Evolutionary conservation across 92 coral and sea anemone genomes (phyloP).

Genomic region (Heteractis magnifica): DNA sequence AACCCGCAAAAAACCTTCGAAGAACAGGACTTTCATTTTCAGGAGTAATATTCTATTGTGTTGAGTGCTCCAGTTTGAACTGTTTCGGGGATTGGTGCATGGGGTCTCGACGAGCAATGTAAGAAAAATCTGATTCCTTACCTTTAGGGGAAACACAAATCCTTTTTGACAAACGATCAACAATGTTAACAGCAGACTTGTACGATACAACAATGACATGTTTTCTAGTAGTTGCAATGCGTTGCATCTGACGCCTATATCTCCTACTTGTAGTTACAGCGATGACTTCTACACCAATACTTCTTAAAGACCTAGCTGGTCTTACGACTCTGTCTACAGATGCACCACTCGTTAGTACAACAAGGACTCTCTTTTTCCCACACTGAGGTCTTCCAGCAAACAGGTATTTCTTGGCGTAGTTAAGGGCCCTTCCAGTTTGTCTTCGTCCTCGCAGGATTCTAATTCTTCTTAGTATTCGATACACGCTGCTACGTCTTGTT

Average conservation of each 20-base stretch:
- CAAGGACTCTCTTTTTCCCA: slow-evolving; percentile 32
- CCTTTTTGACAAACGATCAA: slow-evolving; percentile 31
- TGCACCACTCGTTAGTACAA: slow-evolving; percentile 49
- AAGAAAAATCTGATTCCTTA: slow-evolving; percentile 16
- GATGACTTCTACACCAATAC: slow-evolving; percentile 59
- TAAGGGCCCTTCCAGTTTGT: slow-evolving; percentile 53
- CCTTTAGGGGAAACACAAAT: slow-evolving; percentile 53
- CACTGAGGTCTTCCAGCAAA: slow-evolving; percentile 68
- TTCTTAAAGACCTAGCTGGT: slow-evolving; percentile 51
- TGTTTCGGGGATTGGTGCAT: too few species aligned
- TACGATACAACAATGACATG: slow-evolving; percentile 44
- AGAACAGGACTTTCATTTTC: too few species aligned
- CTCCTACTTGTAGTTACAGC: slow-evolving; percentile 47
- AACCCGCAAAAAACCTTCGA: too few species aligned
- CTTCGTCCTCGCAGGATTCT: slow-evolving; percentile 33
- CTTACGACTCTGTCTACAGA: slow-evolving; percentile 56
- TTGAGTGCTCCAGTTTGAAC: too few species aligned
- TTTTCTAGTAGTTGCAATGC: slow-evolving; percentile 44
- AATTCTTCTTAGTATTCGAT: slow-evolving; percentile 4
- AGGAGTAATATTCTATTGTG: too few species aligned
- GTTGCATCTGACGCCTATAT: slow-evolving; percentile 13
- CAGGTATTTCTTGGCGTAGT: slow-evolving; percentile 40
- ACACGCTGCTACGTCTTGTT: slow-evolving; percentile 14
- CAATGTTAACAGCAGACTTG: slow-evolving; percentile 26
- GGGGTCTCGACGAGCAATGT: slow-evolving; percentile 31